Conservation (phyloP, 1,140 invertebrate genomes). For the Aphidius gifuensis region DNA sequence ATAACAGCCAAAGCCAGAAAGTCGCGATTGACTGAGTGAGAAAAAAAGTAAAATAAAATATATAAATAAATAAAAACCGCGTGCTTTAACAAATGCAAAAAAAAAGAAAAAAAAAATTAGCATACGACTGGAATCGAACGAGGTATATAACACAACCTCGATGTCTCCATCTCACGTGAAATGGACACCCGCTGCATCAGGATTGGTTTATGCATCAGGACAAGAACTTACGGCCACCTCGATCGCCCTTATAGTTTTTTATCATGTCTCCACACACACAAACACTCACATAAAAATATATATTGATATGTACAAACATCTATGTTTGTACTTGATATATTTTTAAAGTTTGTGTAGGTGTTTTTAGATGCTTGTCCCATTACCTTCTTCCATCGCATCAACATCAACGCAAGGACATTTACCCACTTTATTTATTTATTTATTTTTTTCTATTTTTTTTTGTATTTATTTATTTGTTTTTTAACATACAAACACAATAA, state of each 20-base stretch:
- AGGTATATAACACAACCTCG: slow-evolving; percentile 25
- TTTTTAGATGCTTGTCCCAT: not conserved
- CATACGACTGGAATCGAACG: slow-evolving; percentile 36
- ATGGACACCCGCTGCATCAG: slow-evolving; percentile 45
- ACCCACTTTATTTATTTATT: too few species aligned
- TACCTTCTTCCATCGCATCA: slow-evolving; percentile 1
- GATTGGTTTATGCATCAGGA: slow-evolving; percentile 47
- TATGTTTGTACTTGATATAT: not conserved
- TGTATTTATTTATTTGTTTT: too few species aligned
- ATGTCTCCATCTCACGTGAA: slow-evolving; percentile 52
- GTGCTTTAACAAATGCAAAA: slow-evolving; percentile 24
- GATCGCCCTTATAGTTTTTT: slow-evolving; percentile 43
- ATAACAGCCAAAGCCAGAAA: too few species aligned
- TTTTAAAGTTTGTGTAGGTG: not conserved
- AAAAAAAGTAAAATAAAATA: too few species aligned
- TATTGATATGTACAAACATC: not conserved
- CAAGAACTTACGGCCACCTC: slow-evolving; percentile 40
- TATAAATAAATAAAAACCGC: slow-evolving; percentile 2
- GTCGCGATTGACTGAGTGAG: too few species aligned
- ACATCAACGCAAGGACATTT: not conserved
- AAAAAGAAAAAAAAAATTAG: slow-evolving; percentile 32
- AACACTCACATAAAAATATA: too few species aligned
- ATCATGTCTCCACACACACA: not conserved
- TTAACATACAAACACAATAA: too few species aligned
- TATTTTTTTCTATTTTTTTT: too few species aligned